A percentile compares a stretch with the other conserved stretches of the same genome.
Evolutionary conservation across 2,113 vertebrate species (phyloP).

Genomic region (Callorhinus ursinus): DNA sequence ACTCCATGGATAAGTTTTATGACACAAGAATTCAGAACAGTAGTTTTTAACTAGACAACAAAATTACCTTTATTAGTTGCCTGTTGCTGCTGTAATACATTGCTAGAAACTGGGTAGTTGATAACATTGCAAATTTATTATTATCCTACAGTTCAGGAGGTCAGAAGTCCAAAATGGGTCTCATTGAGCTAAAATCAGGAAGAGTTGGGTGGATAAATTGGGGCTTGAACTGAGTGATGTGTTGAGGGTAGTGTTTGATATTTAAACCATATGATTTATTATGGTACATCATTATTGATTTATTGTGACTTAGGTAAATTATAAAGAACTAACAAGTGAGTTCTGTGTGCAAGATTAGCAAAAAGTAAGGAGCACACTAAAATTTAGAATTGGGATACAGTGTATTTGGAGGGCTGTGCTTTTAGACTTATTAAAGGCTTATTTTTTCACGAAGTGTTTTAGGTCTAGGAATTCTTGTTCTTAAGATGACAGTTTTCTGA

Average conservation of each 20-base stretch:
- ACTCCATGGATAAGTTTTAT: not conserved
- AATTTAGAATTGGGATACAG: conserved; percentile 4
- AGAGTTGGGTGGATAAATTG: not conserved
- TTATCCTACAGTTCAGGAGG: not conserved
- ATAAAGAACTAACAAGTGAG: not conserved
- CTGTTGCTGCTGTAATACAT: not conserved
- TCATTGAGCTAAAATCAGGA: not conserved
- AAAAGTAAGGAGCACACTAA: not conserved
- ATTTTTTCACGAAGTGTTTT: not conserved
- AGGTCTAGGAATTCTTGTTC: conserved; percentile 11
- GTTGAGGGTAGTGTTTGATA: not conserved
- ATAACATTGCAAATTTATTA: not conserved
- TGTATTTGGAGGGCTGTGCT: not conserved
- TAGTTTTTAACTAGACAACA: not conserved
- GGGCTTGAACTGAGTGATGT: not conserved
- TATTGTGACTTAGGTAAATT: not conserved
- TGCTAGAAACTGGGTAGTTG: not conserved
- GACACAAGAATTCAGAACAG: not conserved
- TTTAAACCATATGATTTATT: not conserved
- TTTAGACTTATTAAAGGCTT: not conserved
- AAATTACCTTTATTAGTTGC: not conserved
- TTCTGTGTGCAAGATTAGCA: not conserved
- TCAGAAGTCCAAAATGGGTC: conserved; percentile 16
- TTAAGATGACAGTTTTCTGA: conserved; percentile 36
- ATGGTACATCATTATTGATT: not conserved